A percentile compares a stretch with the other conserved stretches of the same genome.
These are phyloP conservation scores for Rhopilema esculentum DNA, from an alignment of 30 jellyfish, hydroid and myxozoan genomes.

Conservation along the genomic window DNA sequence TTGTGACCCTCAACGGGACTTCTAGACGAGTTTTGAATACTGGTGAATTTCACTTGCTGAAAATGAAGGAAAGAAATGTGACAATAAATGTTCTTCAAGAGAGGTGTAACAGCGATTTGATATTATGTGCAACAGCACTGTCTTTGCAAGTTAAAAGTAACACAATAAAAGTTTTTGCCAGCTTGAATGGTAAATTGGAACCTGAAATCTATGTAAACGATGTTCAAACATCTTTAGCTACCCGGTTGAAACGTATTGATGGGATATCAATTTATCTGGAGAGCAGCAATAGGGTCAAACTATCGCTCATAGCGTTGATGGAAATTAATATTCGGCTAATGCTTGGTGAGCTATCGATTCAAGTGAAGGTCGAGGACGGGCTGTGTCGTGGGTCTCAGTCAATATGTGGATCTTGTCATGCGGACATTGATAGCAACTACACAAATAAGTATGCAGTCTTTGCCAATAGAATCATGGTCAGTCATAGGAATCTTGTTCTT, in stretches of 20 bases:
- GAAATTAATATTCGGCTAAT: constrained; percentile 18
- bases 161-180: constrained; percentile 6
- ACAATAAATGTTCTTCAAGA: constrained; percentile 59
- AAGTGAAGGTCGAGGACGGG: constrained; percentile 7
- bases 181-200: not conserved
- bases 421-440: not conserved
- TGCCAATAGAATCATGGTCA: constrained; percentile 33
- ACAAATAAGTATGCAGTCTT: not conserved
- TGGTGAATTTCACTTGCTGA: constrained; percentile 52
- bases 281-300: constrained; percentile 1
- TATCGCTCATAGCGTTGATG: not conserved
- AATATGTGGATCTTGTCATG: constrained; percentile 55
- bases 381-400: constrained; percentile 41
- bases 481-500: not conserved
- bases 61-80: not conserved
- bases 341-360: constrained; percentile 35
- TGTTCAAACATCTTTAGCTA: not conserved
- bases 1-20: constrained; percentile 35
- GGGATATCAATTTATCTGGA: constrained; percentile 5
- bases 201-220: constrained; percentile 21
- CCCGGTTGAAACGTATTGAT: not conserved
- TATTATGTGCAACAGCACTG: constrained; percentile 35
- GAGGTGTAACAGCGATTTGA: constrained; percentile 34
- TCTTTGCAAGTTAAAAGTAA: constrained; percentile 12
- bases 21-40: constrained; percentile 19